Evolutionary conservation across 2,113 vertebrate genomes (phyloP).

Genomic region (Amphiprion percula): DNA sequence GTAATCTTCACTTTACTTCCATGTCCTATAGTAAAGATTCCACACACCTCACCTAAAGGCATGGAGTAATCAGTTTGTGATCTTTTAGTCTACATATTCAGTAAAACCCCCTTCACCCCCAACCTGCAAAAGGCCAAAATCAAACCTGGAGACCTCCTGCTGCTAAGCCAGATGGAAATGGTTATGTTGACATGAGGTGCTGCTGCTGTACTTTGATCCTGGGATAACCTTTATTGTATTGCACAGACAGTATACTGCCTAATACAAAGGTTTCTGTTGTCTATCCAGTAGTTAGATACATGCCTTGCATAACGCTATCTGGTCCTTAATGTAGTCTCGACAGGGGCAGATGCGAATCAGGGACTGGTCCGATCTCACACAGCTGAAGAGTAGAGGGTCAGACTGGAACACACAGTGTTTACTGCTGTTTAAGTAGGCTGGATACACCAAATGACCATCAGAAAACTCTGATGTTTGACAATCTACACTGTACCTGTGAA

Average conservation of each 20-base stretch:
- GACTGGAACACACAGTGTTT: constrained; percentile 90
- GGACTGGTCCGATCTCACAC: constrained; percentile 85
- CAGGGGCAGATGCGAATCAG: constrained; percentile 89
- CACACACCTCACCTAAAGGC: no score
- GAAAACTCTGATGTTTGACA: constrained; percentile 87
- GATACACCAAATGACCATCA: constrained; percentile 84
- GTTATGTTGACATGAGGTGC: neutral
- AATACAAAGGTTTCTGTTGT: neutral
- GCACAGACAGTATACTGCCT: no score
- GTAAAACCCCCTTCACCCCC: neutral
- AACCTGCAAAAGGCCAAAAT: neutral
- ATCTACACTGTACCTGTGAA: constrained; percentile 83
- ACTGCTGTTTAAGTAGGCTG: constrained; percentile 83
- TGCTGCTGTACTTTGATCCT: neutral
- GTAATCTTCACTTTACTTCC: neutral
- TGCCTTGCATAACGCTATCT: constrained; percentile 90
- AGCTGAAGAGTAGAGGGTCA: constrained; percentile 88
- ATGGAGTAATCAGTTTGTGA: no score
- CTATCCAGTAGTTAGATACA: constrained; percentile 77
- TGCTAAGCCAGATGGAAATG: neutral
- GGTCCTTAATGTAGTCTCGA: constrained; percentile 94
- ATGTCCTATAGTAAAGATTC: neutral
- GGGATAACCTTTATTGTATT: neutral
- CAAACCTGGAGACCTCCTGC: neutral
- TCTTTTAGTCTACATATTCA: no score